Conservation (phyloP, 2,797 vertebrate genomes). For the Oreochromis mossambicus region DNA sequence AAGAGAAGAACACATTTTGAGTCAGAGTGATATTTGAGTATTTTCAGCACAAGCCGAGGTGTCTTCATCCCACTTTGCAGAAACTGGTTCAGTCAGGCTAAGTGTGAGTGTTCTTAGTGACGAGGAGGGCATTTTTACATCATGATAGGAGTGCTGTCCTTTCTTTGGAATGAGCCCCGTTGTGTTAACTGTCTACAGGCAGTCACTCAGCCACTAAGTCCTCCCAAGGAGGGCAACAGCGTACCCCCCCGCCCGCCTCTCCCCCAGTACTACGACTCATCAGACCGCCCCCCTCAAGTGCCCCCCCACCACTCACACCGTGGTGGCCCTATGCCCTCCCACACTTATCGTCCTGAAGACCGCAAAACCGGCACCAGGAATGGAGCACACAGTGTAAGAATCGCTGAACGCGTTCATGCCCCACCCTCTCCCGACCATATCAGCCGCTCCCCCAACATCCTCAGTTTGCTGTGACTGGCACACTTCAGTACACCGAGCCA, state of each 20-base stretch:
- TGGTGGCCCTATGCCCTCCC: constrained; percentile 28
- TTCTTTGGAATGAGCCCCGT: neutral
- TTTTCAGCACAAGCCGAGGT: neutral
- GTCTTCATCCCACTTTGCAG: neutral
- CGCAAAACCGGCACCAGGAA: constrained; percentile 87
- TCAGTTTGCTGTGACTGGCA: neutral
- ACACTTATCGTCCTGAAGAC: constrained; percentile 84
- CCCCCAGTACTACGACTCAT: constrained; percentile 91
- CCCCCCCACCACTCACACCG: constrained; percentile 83
- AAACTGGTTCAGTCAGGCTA: neutral
- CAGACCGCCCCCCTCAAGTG: constrained; percentile 80
- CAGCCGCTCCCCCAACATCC: neutral
- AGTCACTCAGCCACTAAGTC: constrained; percentile 71
- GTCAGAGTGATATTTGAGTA: neutral
- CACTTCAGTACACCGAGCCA: neutral
- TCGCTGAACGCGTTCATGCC: neutral
- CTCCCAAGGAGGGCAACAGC: constrained; percentile 84
- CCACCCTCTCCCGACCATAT: neutral
- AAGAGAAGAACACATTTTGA: neutral
- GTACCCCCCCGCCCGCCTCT: constrained; percentile 92
- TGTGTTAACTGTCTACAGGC: constrained; percentile 56
- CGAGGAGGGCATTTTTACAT: neutral
- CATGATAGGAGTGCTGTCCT: neutral
- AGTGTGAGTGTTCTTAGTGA: neutral
- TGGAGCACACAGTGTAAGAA: constrained; percentile 89